Base-by-base conservation (phyloP, 1,140 invertebrate species). In the Stratiolaelaps scimitus region DNA sequence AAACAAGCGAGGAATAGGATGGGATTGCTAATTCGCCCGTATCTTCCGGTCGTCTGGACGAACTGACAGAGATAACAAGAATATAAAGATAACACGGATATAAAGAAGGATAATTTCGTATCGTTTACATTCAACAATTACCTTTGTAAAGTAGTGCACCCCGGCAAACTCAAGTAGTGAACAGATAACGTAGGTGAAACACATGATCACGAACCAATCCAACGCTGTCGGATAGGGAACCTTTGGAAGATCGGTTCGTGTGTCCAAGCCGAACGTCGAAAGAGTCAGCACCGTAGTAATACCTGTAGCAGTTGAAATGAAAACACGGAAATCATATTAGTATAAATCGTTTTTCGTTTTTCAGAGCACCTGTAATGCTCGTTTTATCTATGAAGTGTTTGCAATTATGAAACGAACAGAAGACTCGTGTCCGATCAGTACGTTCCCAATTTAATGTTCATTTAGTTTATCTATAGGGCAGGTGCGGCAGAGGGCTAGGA, bases 141-240 rank as follows among this genome's bases (percentile, higher is more conserved):
- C 83, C 80, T 92, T 92, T 0, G 89, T 92, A 72, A 92, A 93
- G 74, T 93, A 94, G 77, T 94, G 91, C 0, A 95, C 92, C 0
- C 87, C 87, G 5, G 91, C 91, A 71, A 93, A 95, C 75, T 95
- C 89, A 5, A 94, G 76, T 2, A 95, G 77, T 0, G 91, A 92
- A 0, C 89, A 89, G 69, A 94, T 91, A 72, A 89, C 91, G 73
- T 92, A 96, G 29, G 88, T 84, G 73, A 95, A 92, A 72, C 89
- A 91, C 83, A 92, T 89, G 40, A 92, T 79, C 10, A 94, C 80
- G 75, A 93, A 96, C 68, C 76, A 72, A 67, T 78, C 77, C 13
- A 78, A 68, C 1, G 77, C 77, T 6, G 77, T 78, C 10, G 74
- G 74, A 68, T 78, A 78, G 66, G 86, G 83, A 0, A 94, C 90